Evolutionary conservation across 2,797 vertebrate genomes (phyloP).

Genomic region (Notoglanidium macrostoma): DNA sequence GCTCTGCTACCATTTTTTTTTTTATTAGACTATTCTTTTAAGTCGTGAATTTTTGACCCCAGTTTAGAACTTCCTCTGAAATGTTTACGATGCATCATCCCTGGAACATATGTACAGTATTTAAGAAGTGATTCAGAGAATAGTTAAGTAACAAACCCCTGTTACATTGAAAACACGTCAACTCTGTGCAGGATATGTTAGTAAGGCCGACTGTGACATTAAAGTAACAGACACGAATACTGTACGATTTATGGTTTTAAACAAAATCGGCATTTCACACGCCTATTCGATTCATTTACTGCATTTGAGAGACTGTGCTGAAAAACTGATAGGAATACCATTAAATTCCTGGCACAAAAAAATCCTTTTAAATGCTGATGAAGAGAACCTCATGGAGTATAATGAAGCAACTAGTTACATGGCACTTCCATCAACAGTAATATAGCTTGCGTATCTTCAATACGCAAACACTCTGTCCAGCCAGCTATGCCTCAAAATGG

Average conservation of each 20-base stretch:
- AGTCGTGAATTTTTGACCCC: slow-evolving; percentile 9
- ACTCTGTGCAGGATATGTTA: slow-evolving; percentile 27
- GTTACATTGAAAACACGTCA: neutral
- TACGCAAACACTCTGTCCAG: neutral
- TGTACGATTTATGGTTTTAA: slow-evolving; percentile 20
- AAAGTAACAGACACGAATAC: slow-evolving; percentile 8
- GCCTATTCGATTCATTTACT: neutral
- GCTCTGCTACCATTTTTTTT: slow-evolving; percentile 33
- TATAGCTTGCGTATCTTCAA: neutral
- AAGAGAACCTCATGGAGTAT: neutral
- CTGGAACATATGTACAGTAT: slow-evolving; percentile 14
- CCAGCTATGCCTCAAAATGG: neutral
- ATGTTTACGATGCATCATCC: neutral
- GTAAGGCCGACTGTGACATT: slow-evolving; percentile 31
- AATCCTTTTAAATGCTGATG: slow-evolving; percentile 7
- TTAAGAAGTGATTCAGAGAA: neutral
- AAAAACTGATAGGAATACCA: slow-evolving; percentile 6
- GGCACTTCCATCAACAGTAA: neutral
- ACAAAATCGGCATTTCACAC: slow-evolving; percentile 1
- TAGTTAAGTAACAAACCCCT: slow-evolving; percentile 21
- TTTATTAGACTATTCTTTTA: slow-evolving; percentile 32
- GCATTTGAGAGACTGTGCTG: slow-evolving; percentile 31
- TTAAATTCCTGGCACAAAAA: slow-evolving; percentile 7
- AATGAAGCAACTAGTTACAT: neutral
- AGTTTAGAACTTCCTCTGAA: slow-evolving; percentile 16